phyloP scores from a whole-genome alignment of 2,888 invertebrate genomes.

The Rhaphigaster nebulosa region DNA sequence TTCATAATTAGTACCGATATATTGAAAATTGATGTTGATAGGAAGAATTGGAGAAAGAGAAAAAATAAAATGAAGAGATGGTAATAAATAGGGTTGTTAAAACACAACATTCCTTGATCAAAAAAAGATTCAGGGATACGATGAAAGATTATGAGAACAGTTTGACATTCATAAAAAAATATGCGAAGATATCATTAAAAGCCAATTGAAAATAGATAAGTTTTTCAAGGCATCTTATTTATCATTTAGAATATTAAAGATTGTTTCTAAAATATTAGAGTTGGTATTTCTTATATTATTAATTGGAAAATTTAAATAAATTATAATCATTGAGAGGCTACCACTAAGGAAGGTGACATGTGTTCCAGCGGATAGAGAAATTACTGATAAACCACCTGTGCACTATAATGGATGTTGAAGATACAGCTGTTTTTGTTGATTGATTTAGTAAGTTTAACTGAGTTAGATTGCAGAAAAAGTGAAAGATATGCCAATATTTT shows the following conservation, averaged over 20 bases:
- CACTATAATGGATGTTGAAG: constrained; percentile 63
- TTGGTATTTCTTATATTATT: background rate
- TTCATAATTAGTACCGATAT: too few species aligned
- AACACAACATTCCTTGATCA: constrained; percentile 63
- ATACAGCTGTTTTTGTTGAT: constrained; percentile 65
- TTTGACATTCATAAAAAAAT: constrained; percentile 63
- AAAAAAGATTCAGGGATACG: constrained; percentile 62
- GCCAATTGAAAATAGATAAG: constrained; percentile 64
- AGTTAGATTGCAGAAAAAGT: background rate
- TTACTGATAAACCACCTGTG: constrained; percentile 64
- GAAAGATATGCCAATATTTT: background rate
- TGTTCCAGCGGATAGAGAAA: constrained; percentile 65
- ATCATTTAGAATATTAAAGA: background rate
- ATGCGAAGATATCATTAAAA: constrained; percentile 63
- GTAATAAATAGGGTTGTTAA: constrained; percentile 62
- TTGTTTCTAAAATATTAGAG: background rate
- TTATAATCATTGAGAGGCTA: constrained; percentile 64
- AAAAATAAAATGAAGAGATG: constrained; percentile 59
- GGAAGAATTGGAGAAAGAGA: constrained; percentile 63
- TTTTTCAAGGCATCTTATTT: constrained; percentile 10
- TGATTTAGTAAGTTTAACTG: constrained; percentile 63
- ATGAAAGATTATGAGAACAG: constrained; percentile 64
- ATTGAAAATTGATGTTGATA: too few species aligned
- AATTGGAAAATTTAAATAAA: constrained; percentile 53
- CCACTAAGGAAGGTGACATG: constrained; percentile 63